Base-by-base conservation (phyloP, 2,797 vertebrate species). In the Champsocephalus esox region DNA sequence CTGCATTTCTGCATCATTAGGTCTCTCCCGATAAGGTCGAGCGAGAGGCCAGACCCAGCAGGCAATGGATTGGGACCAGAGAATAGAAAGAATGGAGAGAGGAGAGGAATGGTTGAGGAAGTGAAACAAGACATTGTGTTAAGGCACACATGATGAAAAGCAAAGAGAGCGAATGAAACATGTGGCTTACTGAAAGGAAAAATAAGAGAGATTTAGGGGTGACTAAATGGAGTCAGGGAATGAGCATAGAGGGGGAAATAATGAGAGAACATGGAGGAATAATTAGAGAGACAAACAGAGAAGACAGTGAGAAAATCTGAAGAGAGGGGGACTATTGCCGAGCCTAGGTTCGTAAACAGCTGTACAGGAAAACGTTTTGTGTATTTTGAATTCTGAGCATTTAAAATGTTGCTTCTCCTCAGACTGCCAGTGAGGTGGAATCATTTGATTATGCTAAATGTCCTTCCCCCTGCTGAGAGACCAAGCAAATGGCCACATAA, bases 1-100 rank as follows among this genome's bases (percentile, higher is more conserved):
- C 77, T 86, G 81, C 71, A 74, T 88, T 86, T 84, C 89, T 83
- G 85, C 87, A 83, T 90, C 89, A 91, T 91, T 90, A 91, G 81
- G 73, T 82, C 75, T 73, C 80, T 88, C 67, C 81, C 71, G 57
- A 28, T 28, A 50, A 83, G 74, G 79, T 87, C 52, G 72, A 80
- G 69, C 28, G 2, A 62, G 68, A 75, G 72, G 79, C 59, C 21
- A 32, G 72, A 80, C 67, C 68, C 76, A 43, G 34, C 73, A 85
- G 76, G 87, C 81, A 75, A 51, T 41, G 73, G 76, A 70, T 67
- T 84, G 74, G 80, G 69, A 81, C 63, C 41, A 66, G 58, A 75
- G 60, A 85, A 76, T 65, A 83, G 81, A 88, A 41, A 71, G 44
- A 75, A 80, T 48, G n/a, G 57, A 75, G 81, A 70, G 64, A 68